A percentile compares a stretch with the other conserved stretches of the same genome.
phyloP scores from a whole-genome alignment of 2,888 invertebrate genomes.

The Galerucella calmariensis region DNA sequence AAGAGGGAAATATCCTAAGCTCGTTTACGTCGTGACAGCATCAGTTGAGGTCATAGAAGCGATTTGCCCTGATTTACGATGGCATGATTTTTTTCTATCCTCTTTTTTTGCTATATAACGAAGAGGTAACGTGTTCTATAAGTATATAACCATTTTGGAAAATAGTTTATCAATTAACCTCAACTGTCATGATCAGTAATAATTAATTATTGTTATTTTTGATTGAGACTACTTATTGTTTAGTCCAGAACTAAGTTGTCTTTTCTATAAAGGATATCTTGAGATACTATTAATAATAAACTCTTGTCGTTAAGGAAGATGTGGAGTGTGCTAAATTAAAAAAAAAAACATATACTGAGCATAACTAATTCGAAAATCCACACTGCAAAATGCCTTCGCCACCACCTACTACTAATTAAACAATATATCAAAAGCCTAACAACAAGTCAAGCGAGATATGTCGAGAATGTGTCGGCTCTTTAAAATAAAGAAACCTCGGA shows the following conservation, averaged over 20 bases:
- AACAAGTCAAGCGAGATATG: constrained; percentile 23
- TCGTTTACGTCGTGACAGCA: constrained; percentile 49
- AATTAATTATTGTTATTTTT: neutral
- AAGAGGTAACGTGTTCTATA: constrained; percentile 24
- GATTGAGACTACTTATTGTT: neutral
- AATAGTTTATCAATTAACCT: constrained; percentile 5
- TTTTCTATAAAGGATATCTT: too few relatives aligned
- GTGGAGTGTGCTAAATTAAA: neutral
- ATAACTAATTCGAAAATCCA: constrained; percentile 15
- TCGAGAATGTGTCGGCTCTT: constrained; percentile 34
- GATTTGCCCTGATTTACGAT: constrained; percentile 40
- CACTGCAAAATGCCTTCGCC: constrained; percentile 29
- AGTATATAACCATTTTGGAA: neutral
- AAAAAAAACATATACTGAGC: constrained; percentile 8
- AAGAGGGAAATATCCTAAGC: constrained; percentile 30
- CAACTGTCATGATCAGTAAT: neutral
- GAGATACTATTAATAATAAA: too few relatives aligned
- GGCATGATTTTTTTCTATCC: constrained; percentile 12
- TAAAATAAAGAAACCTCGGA: constrained; percentile 31
- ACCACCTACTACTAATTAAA: constrained; percentile 35
- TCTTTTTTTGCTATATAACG: constrained; percentile 3
- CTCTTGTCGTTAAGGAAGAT: too few relatives aligned
- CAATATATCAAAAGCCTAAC: constrained; percentile 34
- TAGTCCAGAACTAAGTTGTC: neutral
- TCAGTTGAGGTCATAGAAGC: constrained; percentile 55